Conservation (phyloP, 2,888 invertebrate genomes). For the Carpatolechia fugitivella region DNA sequence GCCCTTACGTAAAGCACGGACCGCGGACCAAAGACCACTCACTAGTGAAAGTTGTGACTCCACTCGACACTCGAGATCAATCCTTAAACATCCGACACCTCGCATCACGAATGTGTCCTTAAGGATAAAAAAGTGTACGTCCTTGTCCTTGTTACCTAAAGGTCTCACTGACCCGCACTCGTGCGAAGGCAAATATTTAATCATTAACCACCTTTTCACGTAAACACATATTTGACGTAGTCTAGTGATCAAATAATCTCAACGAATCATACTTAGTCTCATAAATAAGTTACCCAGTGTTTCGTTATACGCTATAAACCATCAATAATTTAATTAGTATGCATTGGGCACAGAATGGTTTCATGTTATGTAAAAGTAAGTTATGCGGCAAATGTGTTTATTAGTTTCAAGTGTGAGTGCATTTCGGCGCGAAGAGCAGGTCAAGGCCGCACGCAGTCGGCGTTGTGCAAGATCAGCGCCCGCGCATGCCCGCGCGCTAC, state of each 20-base stretch:
- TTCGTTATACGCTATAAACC: conserved; percentile 4
- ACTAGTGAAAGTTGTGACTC: conserved; percentile 65
- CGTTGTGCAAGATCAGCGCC: conserved; percentile 57
- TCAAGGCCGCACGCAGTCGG: conserved; percentile 54
- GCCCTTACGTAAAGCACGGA: conserved; percentile 72
- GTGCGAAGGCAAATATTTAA: background rate
- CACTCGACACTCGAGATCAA: conserved; percentile 41
- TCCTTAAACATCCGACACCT: conserved; percentile 22
- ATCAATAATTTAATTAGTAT: conserved; percentile 7
- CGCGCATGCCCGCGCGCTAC: conserved; percentile 8
- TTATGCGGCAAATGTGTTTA: conserved; percentile 25
- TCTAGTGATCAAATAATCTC: conserved; percentile 6
- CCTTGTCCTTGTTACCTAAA: conserved; percentile 10
- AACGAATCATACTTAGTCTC: background rate
- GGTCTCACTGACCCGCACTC: background rate
- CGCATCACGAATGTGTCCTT: conserved; percentile 4
- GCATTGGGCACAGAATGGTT: conserved; percentile 19
- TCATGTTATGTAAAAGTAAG: conserved; percentile 20
- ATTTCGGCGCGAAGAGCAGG: conserved; percentile 65
- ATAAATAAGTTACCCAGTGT: background rate
- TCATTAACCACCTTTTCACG: conserved; percentile 1
- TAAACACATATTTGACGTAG: conserved; percentile 6
- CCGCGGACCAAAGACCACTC: conserved; percentile 46
- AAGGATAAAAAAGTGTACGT: conserved; percentile 3
- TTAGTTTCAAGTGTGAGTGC: conserved; percentile 55